Conservation (phyloP, 2,888 invertebrate species). For the Parasteatoda lunata region DNA sequence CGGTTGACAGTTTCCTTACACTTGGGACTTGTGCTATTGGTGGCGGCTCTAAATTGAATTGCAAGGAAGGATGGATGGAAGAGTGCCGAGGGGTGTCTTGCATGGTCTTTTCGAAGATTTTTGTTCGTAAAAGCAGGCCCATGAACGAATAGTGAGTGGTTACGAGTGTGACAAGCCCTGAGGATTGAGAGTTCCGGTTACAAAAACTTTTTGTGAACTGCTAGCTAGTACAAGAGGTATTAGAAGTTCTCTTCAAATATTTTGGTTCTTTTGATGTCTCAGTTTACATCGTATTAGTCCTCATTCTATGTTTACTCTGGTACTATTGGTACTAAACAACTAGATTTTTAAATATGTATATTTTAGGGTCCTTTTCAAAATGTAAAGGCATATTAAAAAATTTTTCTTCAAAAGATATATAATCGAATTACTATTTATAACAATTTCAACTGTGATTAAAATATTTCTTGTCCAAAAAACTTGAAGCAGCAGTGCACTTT, state of each 20-base stretch:
- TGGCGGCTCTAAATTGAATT: slow-evolving; percentile 55
- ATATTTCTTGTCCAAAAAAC: too few relatives aligned
- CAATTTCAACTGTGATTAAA: too few relatives aligned
- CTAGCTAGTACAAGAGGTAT: not conserved
- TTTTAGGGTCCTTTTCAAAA: too few relatives aligned
- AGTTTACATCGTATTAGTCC: too few relatives aligned
- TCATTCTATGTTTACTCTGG: too few relatives aligned
- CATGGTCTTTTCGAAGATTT: slow-evolving; percentile 34
- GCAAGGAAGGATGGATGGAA: slow-evolving; percentile 18
- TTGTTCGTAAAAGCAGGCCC: not conserved
- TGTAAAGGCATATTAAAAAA: too few relatives aligned
- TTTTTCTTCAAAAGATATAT: too few relatives aligned
- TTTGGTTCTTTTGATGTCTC: not conserved
- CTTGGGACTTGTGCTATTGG: slow-evolving; percentile 37
- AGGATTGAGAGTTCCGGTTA: slow-evolving; percentile 54
- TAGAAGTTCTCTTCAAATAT: slow-evolving; percentile 34
- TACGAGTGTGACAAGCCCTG: slow-evolving; percentile 35
- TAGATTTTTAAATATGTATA: too few relatives aligned
- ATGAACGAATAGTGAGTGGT: not conserved
- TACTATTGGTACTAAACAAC: too few relatives aligned
- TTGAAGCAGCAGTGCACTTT: too few relatives aligned
- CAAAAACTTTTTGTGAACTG: slow-evolving; percentile 18
- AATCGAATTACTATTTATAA: too few relatives aligned
- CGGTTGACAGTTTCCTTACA: slow-evolving; percentile 53
- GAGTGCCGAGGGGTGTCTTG: not conserved